phyloP scores from a whole-genome alignment of 2,888 invertebrate genomes.

The Tuberolachnus salignus region DNA sequence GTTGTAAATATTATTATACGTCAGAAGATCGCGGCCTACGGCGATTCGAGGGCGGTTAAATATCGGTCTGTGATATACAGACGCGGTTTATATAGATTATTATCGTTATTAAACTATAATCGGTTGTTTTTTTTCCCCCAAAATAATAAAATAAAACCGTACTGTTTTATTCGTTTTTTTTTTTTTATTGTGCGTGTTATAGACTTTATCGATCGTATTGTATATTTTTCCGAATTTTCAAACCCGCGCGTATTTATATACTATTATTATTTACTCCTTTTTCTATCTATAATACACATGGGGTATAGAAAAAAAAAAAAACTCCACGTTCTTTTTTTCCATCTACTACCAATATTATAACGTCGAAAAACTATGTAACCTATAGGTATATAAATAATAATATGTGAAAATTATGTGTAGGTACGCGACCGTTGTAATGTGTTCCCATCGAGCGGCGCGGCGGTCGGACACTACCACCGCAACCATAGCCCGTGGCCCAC shows the following conservation, averaged over 20 bases:
- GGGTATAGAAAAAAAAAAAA: background rate
- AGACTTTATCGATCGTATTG: no score
- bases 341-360: slow-evolving; percentile 18
- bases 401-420: no score
- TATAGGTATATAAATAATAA: no score
- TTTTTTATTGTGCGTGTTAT: no score
- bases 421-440: background rate
- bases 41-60: slow-evolving; percentile 30
- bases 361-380: slow-evolving; percentile 11
- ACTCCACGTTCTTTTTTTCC: no score
- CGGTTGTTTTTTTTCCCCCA: background rate
- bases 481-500: slow-evolving; percentile 43
- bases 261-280: background rate
- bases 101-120: no score
- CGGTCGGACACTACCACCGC: background rate
- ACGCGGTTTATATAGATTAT: background rate
- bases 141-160: no score
- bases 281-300: background rate
- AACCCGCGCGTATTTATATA: background rate
- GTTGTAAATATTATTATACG: background rate
- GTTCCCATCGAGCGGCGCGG: background rate
- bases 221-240: background rate
- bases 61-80: slow-evolving; percentile 5
- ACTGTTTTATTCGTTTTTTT: no score
- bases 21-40: background rate